Base-by-base conservation (phyloP, 1,140 invertebrate species). In the Temnothorax nylanderi region DNA sequence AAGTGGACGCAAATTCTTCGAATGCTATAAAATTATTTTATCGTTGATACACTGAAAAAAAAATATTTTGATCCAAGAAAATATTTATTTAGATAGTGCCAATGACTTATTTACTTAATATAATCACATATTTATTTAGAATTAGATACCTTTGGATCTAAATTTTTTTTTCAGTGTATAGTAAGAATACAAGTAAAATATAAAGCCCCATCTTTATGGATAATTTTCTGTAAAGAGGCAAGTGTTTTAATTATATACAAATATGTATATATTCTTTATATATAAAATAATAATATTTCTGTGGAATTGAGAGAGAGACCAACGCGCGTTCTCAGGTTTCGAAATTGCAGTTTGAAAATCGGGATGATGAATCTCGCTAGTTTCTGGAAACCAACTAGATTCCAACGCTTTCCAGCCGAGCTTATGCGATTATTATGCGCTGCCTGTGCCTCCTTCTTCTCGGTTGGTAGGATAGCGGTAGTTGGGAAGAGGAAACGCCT, bases 361-460 rank as follows among this genome's bases (percentile, higher is more conserved):
- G 69, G 13, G 26, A 44, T 86, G 76, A 86, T 86, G 77, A 81
- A 86, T 86, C 60, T 65, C 32, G n/a, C 44, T 71, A 69, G 72
- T 51, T 58, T 60, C 60, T 64, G 56, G 47, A 75, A 76, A 88
- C 47, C 54, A 72, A 64, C 32, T 72, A 58, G 51, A 78, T 88
- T 81, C 80, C 67, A 51, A 56, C 76, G 71, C 87, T 77, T 81
- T 88, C 64, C 64, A 69, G 32, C 64, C 51, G 64, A 67, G 85
- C 76, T 86, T 86, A 86, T 86, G 51, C 51, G 85, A 81, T 86
- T 86, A 86, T 81, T 86, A 86, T 86, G 77, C 85, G 62, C 51
- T 81, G 77, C 60, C 51, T 67, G 64, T 44, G 49, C 69, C 69
- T 80, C 49, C 72, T 80, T 81, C 64, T 86, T 81, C 62, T 60